Evolutionary conservation across 2,888 invertebrate genomes (phyloP), one percentile per base, ranked within the genome.

Genomic region (Euplexia lucipara): DNA sequence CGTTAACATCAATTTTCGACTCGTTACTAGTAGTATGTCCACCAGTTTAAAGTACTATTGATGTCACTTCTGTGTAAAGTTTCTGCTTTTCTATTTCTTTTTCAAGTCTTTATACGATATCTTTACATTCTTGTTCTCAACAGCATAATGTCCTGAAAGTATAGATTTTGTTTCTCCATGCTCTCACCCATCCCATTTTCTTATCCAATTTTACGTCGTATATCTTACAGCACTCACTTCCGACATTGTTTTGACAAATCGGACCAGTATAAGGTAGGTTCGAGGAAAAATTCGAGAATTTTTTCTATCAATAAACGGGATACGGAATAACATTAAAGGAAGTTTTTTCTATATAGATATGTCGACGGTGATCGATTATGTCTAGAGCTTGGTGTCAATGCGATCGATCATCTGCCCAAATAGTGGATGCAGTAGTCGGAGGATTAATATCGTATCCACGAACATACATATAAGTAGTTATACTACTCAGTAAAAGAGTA

Each of bases 331-430:
- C 30, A 63, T 74, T 63, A 54, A 57, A 52, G 58, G 49, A 57
- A 79, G 70, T 66, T 77, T 75, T 70, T 66, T 60, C 49, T 61
- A 18, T 60, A 68, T 44, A 75, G 16, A 69, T 60, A 54, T 75
- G 32, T 63, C 44, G 48, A 26, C 26, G 37, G 45, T 79, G 79
- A 76, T 76, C 57, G 70, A 79, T 79, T 62, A 37, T 42, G 42
- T 60, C 12, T 57, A 18, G 26, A 65, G 79, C 49, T 57, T 39
- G 20, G 57, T 70, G 66, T 63, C 76, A 75, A 54, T 54, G 41
- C 51, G 45, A 77, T 77, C 70, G 39, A 77, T 77, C 76, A 79
- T 77, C 32, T 6, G n/a, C 9, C 47, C 39, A 53, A 70, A 79
- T 71, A 77, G 77, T 77, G 34, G 56, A 34, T 49, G 35, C n/a